Evolutionary conservation across 1,140 invertebrate genomes (phyloP).

Genomic region (Zelostemma sp.): DNA sequence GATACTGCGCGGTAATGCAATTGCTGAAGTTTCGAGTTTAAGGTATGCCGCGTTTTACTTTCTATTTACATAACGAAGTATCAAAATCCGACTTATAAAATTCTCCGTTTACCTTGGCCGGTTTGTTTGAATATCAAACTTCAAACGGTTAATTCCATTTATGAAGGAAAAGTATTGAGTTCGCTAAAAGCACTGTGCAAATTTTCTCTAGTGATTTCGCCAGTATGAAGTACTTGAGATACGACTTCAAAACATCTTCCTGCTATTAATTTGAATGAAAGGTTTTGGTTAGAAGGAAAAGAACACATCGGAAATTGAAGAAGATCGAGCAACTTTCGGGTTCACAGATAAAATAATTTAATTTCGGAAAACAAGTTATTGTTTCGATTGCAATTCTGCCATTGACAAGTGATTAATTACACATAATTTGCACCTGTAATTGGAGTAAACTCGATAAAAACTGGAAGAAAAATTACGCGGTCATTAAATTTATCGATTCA

Average conservation of each 20-base stretch:
- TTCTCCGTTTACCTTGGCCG: slow-evolving; percentile 50
- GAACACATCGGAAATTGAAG: neutral
- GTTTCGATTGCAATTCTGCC: no score
- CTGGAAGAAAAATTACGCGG: no score
- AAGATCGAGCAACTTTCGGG: neutral
- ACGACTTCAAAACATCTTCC: slow-evolving; percentile 18
- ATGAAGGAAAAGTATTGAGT: slow-evolving; percentile 23
- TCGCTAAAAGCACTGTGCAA: slow-evolving; percentile 27
- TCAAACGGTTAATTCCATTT: slow-evolving; percentile 59
- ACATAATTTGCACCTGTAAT: no score
- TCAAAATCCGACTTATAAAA: slow-evolving; percentile 49
- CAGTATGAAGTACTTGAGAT: slow-evolving; percentile 25
- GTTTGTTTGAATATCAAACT: slow-evolving; percentile 57
- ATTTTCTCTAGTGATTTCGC: slow-evolving; percentile 25
- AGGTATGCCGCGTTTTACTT: neutral
- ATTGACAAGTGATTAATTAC: no score
- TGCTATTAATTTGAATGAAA: neutral
- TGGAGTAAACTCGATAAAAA: no score
- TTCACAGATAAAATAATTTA: neutral
- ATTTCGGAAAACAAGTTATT: no score
- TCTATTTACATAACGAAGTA: slow-evolving; percentile 23
- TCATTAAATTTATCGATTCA: no score
- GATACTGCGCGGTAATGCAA: no score
- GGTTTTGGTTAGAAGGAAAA: neutral
- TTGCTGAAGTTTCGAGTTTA: no score